Evolutionary conservation across 2,888 invertebrate species (phyloP).

Genomic region (Nomada lathburiana): DNA sequence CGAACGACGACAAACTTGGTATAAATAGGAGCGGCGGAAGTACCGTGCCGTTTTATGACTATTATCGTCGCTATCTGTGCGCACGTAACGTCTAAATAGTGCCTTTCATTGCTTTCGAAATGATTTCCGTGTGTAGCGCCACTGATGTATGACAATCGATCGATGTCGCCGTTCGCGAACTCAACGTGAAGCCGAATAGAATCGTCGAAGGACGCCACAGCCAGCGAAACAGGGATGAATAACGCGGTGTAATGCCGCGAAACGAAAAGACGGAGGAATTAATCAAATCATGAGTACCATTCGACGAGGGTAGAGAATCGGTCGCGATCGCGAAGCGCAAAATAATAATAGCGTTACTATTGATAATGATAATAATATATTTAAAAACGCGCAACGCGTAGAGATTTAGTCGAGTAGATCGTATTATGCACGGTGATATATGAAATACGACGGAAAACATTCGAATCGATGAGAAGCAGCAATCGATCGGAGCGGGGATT

Average conservation of each 20-base stretch:
- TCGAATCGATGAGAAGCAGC: conserved; percentile 31
- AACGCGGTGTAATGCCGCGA: background rate
- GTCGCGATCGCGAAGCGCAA: conserved; percentile 18
- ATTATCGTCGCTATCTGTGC: conserved; percentile 41
- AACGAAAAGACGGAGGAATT: background rate
- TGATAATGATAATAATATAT: conserved; percentile 30
- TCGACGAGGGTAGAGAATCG: conserved; percentile 22
- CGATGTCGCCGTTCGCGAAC: conserved; percentile 53
- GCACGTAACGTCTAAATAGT: conserved; percentile 64
- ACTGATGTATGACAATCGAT: conserved; percentile 54
- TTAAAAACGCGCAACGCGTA: conserved; percentile 35
- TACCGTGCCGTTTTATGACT: conserved; percentile 61
- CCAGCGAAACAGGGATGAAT: background rate
- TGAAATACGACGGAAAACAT: conserved; percentile 13
- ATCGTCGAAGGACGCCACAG: conserved; percentile 10
- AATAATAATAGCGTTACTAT: conserved; percentile 26
- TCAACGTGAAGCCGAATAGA: background rate
- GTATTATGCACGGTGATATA: conserved; percentile 28
- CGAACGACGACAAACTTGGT: conserved; percentile 21
- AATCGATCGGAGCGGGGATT: conserved; percentile 29
- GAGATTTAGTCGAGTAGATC: conserved; percentile 44
- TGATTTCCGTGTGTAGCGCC: conserved; percentile 50
- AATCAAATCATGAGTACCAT: conserved; percentile 37
- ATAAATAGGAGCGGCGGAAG: conserved; percentile 40
- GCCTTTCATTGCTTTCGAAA: conserved; percentile 73